Evolutionary conservation across 2,888 invertebrate genomes (phyloP).

Genomic region (Eurois occulta): DNA sequence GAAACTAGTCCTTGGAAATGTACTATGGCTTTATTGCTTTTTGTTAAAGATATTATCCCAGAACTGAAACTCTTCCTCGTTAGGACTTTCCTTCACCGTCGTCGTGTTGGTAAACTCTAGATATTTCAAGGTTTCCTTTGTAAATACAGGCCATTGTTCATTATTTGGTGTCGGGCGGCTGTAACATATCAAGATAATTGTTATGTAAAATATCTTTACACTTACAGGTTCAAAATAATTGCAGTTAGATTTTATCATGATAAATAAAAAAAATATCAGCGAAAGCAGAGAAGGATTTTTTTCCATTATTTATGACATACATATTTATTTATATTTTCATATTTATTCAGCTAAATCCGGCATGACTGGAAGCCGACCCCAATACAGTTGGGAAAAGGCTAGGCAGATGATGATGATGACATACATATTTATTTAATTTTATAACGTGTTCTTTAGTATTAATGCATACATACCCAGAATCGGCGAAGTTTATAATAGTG

Average conservation of each 20-base stretch:
- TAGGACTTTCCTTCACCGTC: constrained; percentile 42
- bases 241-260: not conserved
- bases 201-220: not conserved
- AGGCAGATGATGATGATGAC: too few species aligned
- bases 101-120: constrained; percentile 30
- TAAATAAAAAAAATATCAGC: not conserved
- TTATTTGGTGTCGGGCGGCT: not conserved
- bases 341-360: too few species aligned
- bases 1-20: not conserved
- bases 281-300: not conserved
- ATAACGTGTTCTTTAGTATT: not conserved
- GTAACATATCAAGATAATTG: not conserved
- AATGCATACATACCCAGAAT: constrained; percentile 74
- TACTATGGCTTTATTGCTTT: not conserved
- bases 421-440: not conserved
- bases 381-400: too few species aligned
- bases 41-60: constrained; percentile 28
- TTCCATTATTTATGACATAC: not conserved
- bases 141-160: constrained; percentile 71
- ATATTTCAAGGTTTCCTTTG: constrained; percentile 24
- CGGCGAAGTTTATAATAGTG: constrained; percentile 77
- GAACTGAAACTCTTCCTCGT: not conserved
- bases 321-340: too few species aligned
- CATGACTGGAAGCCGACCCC: too few species aligned
- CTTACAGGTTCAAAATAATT: not conserved